Evolutionary conservation across 2,888 invertebrate species (phyloP), one percentile per base, ranked within the genome.

Genomic region (Chloromyia formosa): DNA sequence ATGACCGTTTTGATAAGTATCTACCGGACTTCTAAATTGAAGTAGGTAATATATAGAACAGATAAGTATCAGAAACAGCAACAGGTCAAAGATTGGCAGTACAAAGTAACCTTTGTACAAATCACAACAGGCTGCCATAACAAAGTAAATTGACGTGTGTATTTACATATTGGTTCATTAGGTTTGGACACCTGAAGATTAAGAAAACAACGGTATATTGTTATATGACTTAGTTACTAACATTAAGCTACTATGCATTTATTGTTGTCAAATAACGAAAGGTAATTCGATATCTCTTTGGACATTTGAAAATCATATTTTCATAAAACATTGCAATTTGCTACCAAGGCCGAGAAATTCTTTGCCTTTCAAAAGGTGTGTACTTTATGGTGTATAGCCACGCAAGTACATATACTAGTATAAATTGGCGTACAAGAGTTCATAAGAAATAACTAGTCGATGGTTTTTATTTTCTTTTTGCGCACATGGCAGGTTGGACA

Each of bases 311-410:
- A 66, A 66, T 66, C 20, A 22, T 45, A 22, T 45, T 45, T 66
- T 66, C 66, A 45, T 49, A 66, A 66, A 66, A 66, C 45, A 22
- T 22, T 49, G 16, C 27, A 20, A 66, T 20, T 66, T 66, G 12
- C 12, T 49, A 49, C 20, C 49, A 66, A 66, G 66, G 66, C 49
- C 40, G 45, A 49, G 49, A 10, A 49, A 49, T 42, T 45, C 66
- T 66, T 35, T 27, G 16, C 61, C 27, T 22, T 62, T 62, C 40
- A 35, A 9, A 16, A 35, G 27, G n/a, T 40, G 40, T 56, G 40
- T 40, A 62, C 40, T 40, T 62, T 62, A 62, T 62, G 62, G 18
- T 14, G 40, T 18, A n/a, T 35, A 16, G 40, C 40, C 40, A 42
- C 9, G 40, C 56, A 18, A 56, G 16, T 35, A 35, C 27, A 7